Percentiles rank a stretch among this genome's conserved stretches.
These are phyloP conservation scores for Smutsia temminckii DNA, from an alignment of 2,797 vertebrate species.

Conservation along the genomic window DNA sequence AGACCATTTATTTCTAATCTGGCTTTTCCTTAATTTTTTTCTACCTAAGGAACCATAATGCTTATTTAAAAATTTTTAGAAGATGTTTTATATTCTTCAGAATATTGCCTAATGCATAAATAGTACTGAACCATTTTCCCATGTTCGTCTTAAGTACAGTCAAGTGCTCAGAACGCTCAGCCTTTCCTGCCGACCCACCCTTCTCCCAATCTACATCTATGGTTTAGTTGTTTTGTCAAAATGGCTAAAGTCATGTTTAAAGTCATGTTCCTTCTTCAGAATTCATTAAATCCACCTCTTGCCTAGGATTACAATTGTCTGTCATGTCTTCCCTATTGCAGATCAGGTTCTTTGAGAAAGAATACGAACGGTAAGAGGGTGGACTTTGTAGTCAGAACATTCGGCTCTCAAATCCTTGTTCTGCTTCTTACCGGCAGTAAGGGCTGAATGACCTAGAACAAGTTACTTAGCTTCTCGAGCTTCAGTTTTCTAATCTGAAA, in stretches of 20 bases:
- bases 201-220: neutral
- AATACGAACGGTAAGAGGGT: neutral
- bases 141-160: neutral
- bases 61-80: neutral
- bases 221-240: neutral
- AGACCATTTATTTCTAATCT: neutral
- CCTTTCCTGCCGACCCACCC: neutral
- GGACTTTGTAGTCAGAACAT: neutral
- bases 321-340: neutral
- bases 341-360: neutral
- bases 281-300: neutral
- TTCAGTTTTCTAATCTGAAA: constrained; percentile 19
- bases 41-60: neutral
- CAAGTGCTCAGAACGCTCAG: neutral
- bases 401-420: constrained; percentile 11
- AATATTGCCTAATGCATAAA: neutral
- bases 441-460: neutral
- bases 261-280: neutral
- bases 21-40: neutral
- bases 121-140: neutral
- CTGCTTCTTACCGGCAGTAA: neutral
- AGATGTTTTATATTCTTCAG: neutral
- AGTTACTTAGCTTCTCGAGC: neutral
- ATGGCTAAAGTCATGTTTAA: neutral
- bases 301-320: neutral